Conservation (phyloP, 2,797 vertebrate genomes). For the Loris lydekkerianus region DNA sequence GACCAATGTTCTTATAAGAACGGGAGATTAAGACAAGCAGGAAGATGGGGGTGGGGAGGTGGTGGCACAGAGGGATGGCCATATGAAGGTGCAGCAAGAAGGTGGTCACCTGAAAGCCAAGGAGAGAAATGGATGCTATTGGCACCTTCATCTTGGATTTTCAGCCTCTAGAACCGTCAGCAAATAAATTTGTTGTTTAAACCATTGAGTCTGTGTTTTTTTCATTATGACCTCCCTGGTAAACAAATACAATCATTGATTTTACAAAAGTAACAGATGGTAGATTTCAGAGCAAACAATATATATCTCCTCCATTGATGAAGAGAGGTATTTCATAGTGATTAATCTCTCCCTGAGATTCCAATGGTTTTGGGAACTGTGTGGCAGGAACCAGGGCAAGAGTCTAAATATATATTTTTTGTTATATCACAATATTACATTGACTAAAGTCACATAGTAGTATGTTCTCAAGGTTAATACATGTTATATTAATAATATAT, state of each 20-base stretch:
- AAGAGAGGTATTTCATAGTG: not conserved
- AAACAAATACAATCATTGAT: not conserved
- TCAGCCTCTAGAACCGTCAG: not conserved
- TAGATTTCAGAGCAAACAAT: not conserved
- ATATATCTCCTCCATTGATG: not conserved
- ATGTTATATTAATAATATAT: too few species aligned
- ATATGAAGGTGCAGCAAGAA: not conserved
- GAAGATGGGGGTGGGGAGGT: too few species aligned
- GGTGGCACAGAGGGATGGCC: not conserved
- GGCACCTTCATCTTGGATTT: not conserved
- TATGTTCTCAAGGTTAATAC: too few species aligned
- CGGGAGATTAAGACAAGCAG: not conserved
- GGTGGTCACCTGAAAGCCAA: not conserved
- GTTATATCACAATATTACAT: too few species aligned
- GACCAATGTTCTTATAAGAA: not conserved
- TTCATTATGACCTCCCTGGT: not conserved
- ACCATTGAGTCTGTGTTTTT: not conserved
- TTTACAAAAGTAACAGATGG: not conserved
- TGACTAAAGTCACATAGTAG: too few species aligned
- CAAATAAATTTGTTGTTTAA: not conserved
- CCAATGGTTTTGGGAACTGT: too few species aligned
- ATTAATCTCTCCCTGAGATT: not conserved
- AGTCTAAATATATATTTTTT: too few species aligned
- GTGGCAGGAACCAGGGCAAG: too few species aligned
- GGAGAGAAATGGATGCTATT: not conserved